Evolutionary conservation across 2,888 invertebrate species (phyloP).

Genomic region (Chalcis sispes): DNA sequence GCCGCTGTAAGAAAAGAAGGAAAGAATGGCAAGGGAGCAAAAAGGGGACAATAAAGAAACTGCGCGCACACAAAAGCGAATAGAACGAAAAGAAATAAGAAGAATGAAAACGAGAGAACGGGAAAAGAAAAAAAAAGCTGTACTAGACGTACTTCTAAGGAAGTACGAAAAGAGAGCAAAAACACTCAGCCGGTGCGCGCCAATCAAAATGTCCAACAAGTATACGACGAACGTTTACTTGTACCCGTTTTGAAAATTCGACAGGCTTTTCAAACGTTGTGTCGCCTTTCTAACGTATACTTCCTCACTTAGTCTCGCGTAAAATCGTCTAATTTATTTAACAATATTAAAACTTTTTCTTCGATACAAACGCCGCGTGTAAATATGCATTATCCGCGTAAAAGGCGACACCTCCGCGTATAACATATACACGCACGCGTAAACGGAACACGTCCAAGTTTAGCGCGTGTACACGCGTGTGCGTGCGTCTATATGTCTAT

Average conservation of each 20-base stretch:
- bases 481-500: neutral
- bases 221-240: too few species aligned
- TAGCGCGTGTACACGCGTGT: neutral
- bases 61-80: constrained; percentile 16
- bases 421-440: neutral
- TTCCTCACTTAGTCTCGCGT: neutral
- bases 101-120: neutral
- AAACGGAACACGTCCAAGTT: neutral
- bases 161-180: neutral
- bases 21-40: neutral
- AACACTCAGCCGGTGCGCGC: neutral
- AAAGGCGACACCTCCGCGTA: neutral
- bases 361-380: neutral
- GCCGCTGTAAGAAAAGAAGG: constrained; percentile 2
- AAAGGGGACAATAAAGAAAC: constrained; percentile 26
- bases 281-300: neutral
- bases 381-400: neutral
- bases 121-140: neutral
- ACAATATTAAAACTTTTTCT: neutral
- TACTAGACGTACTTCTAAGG: too few species aligned
- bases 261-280: neutral
- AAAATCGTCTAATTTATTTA: neutral
- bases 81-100: neutral
- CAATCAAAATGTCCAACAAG: too few species aligned
- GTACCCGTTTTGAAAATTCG: neutral